These are phyloP conservation scores for Dipodomys stephensi DNA, from an alignment of 2,113 vertebrate species.

Conservation along the genomic window DNA sequence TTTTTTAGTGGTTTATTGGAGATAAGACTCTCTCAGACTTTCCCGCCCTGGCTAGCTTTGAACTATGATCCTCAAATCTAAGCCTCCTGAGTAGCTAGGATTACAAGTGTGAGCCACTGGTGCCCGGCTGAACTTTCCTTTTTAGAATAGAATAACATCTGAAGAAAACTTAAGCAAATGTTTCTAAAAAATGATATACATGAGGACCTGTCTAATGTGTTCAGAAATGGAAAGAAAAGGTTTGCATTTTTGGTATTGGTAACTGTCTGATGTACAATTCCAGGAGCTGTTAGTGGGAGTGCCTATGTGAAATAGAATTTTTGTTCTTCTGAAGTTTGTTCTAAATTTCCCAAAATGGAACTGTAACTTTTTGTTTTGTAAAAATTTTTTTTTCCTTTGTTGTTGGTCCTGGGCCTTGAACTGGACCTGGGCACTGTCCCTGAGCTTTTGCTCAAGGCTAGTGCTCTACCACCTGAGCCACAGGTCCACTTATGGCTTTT, in stretches of 20 bases:
- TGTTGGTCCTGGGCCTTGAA: too few species aligned
- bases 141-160: background rate
- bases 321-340: background rate
- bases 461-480: too few species aligned
- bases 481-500: too few species aligned
- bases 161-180: background rate
- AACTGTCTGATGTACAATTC: background rate
- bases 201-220: background rate
- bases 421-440: too few species aligned
- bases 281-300: background rate
- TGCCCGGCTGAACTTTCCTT: background rate
- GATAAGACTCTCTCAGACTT: too few species aligned
- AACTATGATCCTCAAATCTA: too few species aligned
- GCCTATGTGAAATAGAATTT: background rate
- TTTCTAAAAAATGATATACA: background rate
- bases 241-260: background rate
- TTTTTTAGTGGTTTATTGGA: too few species aligned
- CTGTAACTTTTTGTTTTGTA: constrained; percentile 1
- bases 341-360: background rate
- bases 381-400: background rate
- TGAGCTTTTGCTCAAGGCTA: too few species aligned
- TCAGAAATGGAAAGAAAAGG: background rate
- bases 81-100: too few species aligned
- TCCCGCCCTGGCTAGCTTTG: too few species aligned
- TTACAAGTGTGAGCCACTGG: too few species aligned